Conservation (phyloP, 2,113 vertebrate genomes). For the Platysternon megacephalum region DNA sequence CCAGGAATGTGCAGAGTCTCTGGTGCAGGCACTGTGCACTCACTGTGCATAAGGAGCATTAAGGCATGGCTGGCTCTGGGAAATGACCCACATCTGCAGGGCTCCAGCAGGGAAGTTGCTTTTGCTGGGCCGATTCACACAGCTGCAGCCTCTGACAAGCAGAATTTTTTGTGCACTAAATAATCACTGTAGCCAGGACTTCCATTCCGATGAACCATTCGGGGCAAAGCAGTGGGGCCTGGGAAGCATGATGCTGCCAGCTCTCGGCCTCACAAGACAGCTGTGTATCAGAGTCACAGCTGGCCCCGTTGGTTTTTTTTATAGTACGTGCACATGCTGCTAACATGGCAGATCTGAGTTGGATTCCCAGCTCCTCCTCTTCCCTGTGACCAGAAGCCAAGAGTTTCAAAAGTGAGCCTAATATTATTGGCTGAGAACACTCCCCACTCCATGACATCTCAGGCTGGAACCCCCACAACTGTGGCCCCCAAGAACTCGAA, state of each 20-base stretch:
- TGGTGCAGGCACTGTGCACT: accelerated
- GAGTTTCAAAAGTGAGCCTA: neutral
- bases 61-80: neutral
- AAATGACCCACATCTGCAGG: neutral
- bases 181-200: neutral
- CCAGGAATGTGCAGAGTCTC: neutral
- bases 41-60: accelerated
- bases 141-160: neutral
- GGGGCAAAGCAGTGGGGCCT: accelerated
- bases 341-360: neutral
- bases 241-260: neutral
- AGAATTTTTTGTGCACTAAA: neutral
- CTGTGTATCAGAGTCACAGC: neutral
- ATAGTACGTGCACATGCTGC: neutral
- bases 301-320: neutral
- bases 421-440: neutral
- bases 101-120: neutral
- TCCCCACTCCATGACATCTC: neutral
- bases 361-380: neutral
- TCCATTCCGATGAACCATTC: accelerated
- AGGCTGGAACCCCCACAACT: neutral
- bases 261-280: neutral
- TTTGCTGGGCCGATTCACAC: neutral
- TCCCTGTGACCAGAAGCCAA: neutral
- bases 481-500: neutral